Base-by-base conservation (phyloP, 2,113 vertebrate genomes). In the Erythrocercus mccallii region DNA sequence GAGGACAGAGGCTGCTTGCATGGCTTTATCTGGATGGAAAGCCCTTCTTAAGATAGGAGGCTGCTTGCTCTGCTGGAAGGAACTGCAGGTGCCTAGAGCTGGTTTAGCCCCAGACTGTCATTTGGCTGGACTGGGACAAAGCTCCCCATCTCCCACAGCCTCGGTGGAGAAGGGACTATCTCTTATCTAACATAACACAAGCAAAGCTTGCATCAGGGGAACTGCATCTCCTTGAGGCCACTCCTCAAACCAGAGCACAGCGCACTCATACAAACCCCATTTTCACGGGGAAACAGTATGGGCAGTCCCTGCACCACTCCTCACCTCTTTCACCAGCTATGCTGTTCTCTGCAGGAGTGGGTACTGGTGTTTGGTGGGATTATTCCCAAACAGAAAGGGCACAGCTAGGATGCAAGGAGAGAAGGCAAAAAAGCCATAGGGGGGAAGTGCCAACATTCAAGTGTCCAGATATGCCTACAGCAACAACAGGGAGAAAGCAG, bases 1-100 rank as follows among this genome's bases (percentile, higher is more conserved):
- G 6, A 38, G 28, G 71, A 88, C 35, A 24, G 58, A 92, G 88
- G 68, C 61, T 88, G 53, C 24, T 33, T 68, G 37, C 8, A 1
- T 9, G 18, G 38, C 47, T 71, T 95, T 92, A 95, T 96, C 96
- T 83, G 71, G 10, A 77, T 92, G 61, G 47, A 92, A 95, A 94
- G 10, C 53, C 50, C 37, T 89, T 24, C 77, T 94, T 65, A 44
- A 92, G 82, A 84, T 68, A 81, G 23, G 42, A 62, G 19, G 25
- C 21, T 79, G 18, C 28, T 76, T 2, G 8, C 28, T 54, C 15
- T 65, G 40, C 60, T 92, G 81, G 62, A 62, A 91, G 62, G 45
- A 90, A 60, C 38, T 53, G 54, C 86, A 88, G 83, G 82, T 94
- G 54, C 42, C 42, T 62, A 37, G 33, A 88, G 13, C 4, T 50